Evolutionary conservation across 2,797 vertebrate species (phyloP).

Genomic region (Tamandua tetradactyla): DNA sequence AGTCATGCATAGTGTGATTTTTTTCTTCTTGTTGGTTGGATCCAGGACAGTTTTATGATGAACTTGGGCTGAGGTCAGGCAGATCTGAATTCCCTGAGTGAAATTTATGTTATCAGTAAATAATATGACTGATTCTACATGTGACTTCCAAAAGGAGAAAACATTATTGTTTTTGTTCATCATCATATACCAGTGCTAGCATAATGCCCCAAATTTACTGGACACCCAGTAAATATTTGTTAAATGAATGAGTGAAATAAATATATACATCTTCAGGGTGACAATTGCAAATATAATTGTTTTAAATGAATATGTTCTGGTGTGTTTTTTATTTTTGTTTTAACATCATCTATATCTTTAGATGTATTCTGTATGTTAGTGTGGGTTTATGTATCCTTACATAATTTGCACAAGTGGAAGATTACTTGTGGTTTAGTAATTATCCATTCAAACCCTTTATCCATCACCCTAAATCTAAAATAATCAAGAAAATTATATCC

Average conservation of each 20-base stretch:
- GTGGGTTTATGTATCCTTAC: not conserved
- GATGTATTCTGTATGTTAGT: not conserved
- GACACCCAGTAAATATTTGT: not conserved
- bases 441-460: too few relatives aligned
- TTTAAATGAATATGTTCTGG: not conserved
- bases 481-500: not conserved
- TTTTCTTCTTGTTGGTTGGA: not conserved
- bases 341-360: not conserved
- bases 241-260: not conserved
- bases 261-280: not conserved
- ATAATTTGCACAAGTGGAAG: too few relatives aligned
- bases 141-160: not conserved
- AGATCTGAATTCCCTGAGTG: not conserved
- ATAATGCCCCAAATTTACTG: not conserved
- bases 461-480: not conserved
- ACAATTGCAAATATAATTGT: not conserved
- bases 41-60: not conserved
- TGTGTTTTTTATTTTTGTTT: not conserved
- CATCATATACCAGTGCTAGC: not conserved
- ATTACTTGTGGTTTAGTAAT: too few relatives aligned
- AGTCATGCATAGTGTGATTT: not conserved
- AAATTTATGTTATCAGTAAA: not conserved
- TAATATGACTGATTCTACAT: not conserved
- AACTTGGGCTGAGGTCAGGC: not conserved
- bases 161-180: not conserved